Evolutionary conservation across 2,797 vertebrate species (phyloP).

Genomic region (Zenarchopterus dispar): DNA sequence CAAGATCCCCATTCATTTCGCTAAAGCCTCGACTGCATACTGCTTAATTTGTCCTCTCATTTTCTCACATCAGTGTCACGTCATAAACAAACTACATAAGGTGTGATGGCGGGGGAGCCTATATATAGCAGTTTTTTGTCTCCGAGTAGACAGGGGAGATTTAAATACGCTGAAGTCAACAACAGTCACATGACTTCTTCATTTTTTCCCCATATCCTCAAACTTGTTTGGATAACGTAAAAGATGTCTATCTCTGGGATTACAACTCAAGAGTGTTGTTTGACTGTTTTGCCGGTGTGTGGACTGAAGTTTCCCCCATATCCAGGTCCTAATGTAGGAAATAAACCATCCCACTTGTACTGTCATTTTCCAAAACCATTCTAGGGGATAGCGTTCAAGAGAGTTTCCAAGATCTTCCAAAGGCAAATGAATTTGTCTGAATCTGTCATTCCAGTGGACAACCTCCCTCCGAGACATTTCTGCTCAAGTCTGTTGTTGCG

Average conservation of each 20-base stretch:
- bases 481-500: slow-evolving; percentile 34
- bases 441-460: slow-evolving; percentile 71
- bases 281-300: slow-evolving; percentile 43
- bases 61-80: slow-evolving; percentile 36
- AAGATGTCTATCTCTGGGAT: slow-evolving; percentile 54
- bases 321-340: slow-evolving; percentile 34
- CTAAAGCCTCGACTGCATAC: slow-evolving; percentile 39
- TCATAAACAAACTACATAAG: slow-evolving; percentile 34
- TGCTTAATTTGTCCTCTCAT: slow-evolving; percentile 28
- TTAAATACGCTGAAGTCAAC: neutral
- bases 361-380: slow-evolving; percentile 18
- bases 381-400: slow-evolving; percentile 35
- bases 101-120: slow-evolving; percentile 2
- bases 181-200: slow-evolving; percentile 15
- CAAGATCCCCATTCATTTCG: slow-evolving; percentile 25
- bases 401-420: slow-evolving; percentile 76
- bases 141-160: slow-evolving; percentile 10
- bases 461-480: slow-evolving; percentile 55
- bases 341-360: slow-evolving; percentile 20
- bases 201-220: slow-evolving; percentile 21
- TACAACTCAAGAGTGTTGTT: slow-evolving; percentile 42
- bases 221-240: slow-evolving; percentile 38
- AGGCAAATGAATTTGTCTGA: slow-evolving; percentile 59
- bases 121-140: slow-evolving; percentile 13
- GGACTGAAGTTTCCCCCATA: slow-evolving; percentile 25